phyloP scores from a whole-genome alignment of 2,888 invertebrate genomes.

The Philopedon plagiatum region DNA sequence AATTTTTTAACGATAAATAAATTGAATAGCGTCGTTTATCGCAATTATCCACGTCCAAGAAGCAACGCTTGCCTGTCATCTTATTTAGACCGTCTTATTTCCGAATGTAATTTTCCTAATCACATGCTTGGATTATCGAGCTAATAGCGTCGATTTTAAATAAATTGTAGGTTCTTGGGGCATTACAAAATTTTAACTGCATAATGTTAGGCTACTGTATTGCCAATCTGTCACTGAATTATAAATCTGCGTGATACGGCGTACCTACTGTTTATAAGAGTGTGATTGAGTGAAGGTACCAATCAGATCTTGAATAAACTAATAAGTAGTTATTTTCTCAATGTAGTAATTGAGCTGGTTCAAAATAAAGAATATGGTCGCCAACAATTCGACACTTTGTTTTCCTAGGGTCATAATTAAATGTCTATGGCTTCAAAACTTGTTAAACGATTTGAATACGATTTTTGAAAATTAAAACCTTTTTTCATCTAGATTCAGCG shows the following conservation, averaged over 20 bases:
- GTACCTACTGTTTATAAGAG: too few species aligned
- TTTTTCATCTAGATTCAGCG: too few species aligned
- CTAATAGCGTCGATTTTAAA: constrained; percentile 26
- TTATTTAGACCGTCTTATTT: constrained; percentile 18
- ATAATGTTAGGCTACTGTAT: constrained; percentile 3
- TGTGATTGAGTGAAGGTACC: too few species aligned
- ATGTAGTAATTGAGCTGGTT: too few species aligned
- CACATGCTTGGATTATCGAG: constrained; percentile 32
- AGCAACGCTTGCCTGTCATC: constrained; percentile 21
- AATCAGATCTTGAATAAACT: too few species aligned
- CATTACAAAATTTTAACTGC: neutral
- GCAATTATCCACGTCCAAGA: neutral
- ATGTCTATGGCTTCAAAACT: too few species aligned
- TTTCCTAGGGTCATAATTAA: too few species aligned
- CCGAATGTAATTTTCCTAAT: constrained; percentile 34
- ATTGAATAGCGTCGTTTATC: neutral
- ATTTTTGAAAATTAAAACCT: too few species aligned
- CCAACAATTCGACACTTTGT: too few species aligned
- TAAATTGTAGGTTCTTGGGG: constrained; percentile 26
- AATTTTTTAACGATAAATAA: neutral
- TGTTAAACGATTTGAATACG: too few species aligned
- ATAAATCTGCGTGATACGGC: neutral
- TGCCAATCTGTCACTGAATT: neutral
- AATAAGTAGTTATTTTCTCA: too few species aligned
- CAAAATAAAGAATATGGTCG: too few species aligned